Percentiles rank a stretch among this genome's conserved stretches.
These are phyloP conservation scores for Pardosa pseudoannulata DNA, from an alignment of 2,888 invertebrate genomes.

Conservation along the genomic window DNA sequence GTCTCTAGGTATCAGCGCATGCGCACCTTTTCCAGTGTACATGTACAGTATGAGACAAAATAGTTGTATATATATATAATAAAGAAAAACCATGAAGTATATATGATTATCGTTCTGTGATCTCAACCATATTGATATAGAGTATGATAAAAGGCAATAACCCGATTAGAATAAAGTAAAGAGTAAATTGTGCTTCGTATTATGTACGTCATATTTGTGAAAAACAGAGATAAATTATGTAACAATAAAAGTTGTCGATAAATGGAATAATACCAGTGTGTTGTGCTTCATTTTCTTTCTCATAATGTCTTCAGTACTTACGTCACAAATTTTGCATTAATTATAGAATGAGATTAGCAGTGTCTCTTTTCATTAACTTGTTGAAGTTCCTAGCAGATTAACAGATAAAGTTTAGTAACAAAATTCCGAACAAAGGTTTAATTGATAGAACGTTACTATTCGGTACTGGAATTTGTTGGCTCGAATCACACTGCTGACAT, in stretches of 20 bases:
- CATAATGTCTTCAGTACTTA: too few species aligned
- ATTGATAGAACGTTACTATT: too few species aligned
- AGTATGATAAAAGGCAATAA: conserved; percentile 47
- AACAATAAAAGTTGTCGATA: conserved; percentile 52
- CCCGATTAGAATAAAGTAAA: conserved; percentile 46
- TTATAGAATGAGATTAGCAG: too few species aligned
- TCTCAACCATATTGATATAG: conserved; percentile 46
- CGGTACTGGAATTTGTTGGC: too few species aligned
- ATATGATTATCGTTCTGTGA: conserved; percentile 58
- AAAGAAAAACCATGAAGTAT: background rate
- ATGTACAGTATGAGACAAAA: conserved; percentile 34
- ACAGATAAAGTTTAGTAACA: too few species aligned
- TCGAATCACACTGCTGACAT: too few species aligned
- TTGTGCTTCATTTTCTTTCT: background rate
- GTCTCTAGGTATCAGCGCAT: conserved; percentile 27
- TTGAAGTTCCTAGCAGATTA: too few species aligned
- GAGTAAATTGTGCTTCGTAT: conserved; percentile 31
- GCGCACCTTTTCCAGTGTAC: conserved; percentile 43
- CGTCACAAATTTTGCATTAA: too few species aligned
- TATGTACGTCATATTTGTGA: conserved; percentile 62
- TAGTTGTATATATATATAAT: conserved; percentile 62
- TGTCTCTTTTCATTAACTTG: too few species aligned
- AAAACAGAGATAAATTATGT: conserved; percentile 27
- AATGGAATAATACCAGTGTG: conserved; percentile 8
- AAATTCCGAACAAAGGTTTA: too few species aligned